Conservation (phyloP, 2,888 invertebrate genomes). For the Trypoxylon attenuatum region DNA sequence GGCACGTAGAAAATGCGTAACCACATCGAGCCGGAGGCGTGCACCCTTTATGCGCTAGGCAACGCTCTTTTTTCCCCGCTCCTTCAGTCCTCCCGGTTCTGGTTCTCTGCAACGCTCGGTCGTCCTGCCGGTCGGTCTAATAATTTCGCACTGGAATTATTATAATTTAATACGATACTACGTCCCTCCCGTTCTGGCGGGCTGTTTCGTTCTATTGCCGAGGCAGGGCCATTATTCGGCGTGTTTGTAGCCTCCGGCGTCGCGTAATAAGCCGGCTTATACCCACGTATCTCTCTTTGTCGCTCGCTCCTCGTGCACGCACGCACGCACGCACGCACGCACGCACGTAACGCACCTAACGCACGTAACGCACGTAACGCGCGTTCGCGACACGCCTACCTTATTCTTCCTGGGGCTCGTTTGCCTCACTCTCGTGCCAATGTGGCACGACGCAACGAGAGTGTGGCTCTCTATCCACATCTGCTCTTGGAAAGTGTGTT, state of each 20-base stretch:
- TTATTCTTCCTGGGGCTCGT: slow-evolving; percentile 46
- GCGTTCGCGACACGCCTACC: slow-evolving; percentile 53
- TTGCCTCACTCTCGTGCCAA: slow-evolving; percentile 2
- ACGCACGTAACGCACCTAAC: slow-evolving; percentile 56
- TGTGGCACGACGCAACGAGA: slow-evolving; percentile 28
- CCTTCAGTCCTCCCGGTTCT: slow-evolving; percentile 3
- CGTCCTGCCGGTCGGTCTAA: slow-evolving; percentile 43
- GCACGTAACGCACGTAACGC: slow-evolving; percentile 2
- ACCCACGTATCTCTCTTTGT: slow-evolving; percentile 51
- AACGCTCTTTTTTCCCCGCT: slow-evolving; percentile 13
- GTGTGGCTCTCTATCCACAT: slow-evolving; percentile 39
- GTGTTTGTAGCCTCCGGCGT: slow-evolving; percentile 58
- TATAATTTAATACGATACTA: slow-evolving; percentile 67
- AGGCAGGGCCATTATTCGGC: slow-evolving; percentile 58
- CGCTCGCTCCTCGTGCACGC: slow-evolving; percentile 8
- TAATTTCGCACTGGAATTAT: slow-evolving; percentile 63
- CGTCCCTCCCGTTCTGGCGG: slow-evolving; percentile 31
- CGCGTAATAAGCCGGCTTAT: slow-evolving; percentile 63
- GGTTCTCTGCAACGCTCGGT: too few species aligned
- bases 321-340: slow-evolving; percentile 18
- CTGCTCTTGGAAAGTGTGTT: too few species aligned
- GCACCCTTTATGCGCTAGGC: slow-evolving; percentile 21
- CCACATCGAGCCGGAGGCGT: slow-evolving; percentile 24
- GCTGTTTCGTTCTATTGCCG: slow-evolving; percentile 35
- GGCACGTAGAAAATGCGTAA: slow-evolving; percentile 44